Percentiles rank a stretch among this genome's conserved stretches.
These are phyloP conservation scores for Phorcus lineatus DNA, from an alignment of 2,888 invertebrate genomes.

Conservation along the genomic window DNA sequence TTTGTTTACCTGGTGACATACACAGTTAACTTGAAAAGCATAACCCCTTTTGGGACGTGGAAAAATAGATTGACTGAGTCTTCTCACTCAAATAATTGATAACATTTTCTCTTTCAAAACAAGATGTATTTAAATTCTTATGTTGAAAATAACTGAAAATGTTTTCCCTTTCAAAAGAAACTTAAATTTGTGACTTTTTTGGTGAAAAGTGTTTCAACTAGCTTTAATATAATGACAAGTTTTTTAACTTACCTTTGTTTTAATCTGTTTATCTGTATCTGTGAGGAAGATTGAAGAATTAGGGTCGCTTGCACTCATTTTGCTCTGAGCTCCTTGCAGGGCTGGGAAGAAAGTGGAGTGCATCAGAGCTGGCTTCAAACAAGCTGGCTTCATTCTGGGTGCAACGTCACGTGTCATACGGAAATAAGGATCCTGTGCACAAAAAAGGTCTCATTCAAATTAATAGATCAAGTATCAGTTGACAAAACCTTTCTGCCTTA, in stretches of 20 bases:
- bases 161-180: background rate
- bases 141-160: too few relatives aligned
- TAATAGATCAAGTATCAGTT: too few relatives aligned
- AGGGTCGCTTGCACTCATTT: slow-evolving; percentile 97
- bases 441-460: too few relatives aligned
- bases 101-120: too few relatives aligned
- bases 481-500: too few relatives aligned
- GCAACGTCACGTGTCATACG: slow-evolving; percentile 99
- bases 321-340: slow-evolving; percentile 95
- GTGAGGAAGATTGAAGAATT: slow-evolving; percentile 96
- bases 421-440: slow-evolving; percentile 92
- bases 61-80: too few relatives aligned
- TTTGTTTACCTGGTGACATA: slow-evolving; percentile 83
- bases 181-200: too few relatives aligned
- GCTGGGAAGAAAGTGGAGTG: slow-evolving; percentile 95
- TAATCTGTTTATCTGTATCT: slow-evolving; percentile 95
- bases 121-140: too few relatives aligned
- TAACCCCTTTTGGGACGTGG: background rate
- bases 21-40: background rate
- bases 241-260: slow-evolving; percentile 86
- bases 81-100: background rate
- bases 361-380: slow-evolving; percentile 89
- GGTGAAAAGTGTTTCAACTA: too few relatives aligned
- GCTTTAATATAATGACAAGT: too few relatives aligned
- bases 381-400: slow-evolving; percentile 84